Base-by-base conservation (phyloP, 2,113 vertebrate species). In the Gavialis gangeticus region DNA sequence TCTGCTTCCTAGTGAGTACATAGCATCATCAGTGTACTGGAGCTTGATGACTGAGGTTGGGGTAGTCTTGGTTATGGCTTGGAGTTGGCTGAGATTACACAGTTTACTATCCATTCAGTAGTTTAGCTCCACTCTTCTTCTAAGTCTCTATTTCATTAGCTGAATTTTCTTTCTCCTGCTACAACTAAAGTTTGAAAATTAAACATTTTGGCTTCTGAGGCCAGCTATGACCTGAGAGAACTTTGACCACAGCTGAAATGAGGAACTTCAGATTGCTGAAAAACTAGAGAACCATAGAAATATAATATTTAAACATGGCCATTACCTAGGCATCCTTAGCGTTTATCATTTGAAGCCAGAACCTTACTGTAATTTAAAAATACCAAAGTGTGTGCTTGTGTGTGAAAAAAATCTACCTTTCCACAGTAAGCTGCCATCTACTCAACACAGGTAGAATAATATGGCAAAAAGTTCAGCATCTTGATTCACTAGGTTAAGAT, bases 111-210 rank as follows among this genome's bases (percentile, higher is more conserved):
- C 46, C 46, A 46, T 46, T 46, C 8, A 9, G 8, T 46, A 46
- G 46, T 46, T 46, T 46, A 46, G 46, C 46, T 46, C 85, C 66
- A 81, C 73, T 91, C 64, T 90, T 95, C 95, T 94, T 90, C 89
- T 91, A 78, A 13, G 37, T 92, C 75, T 55, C 63, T 93, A 86
- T 94, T 97, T 91, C 81, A 92, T 80, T 83, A 27, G 84, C 62
- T 95, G 27, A 78, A 95, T 96, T 97, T 97, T 94, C 94, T 96
- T 92, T 94, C 91, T 93, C 95, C 69, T 92, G 93, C 87, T 87
- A 91, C 89, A 96, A 88, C 87, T 91, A 87, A 82, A 96, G 87
- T 46, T 88, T 97, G 97, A 98, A 98, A 98, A 98, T 98, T 97
- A 98, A 98, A 97, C 96, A 98, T 95, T 93, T 83, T 3, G 15